Evolutionary conservation across 2,888 invertebrate species (phyloP), one percentile per base, ranked within the genome.

Genomic region (Xylota sylvarum): DNA sequence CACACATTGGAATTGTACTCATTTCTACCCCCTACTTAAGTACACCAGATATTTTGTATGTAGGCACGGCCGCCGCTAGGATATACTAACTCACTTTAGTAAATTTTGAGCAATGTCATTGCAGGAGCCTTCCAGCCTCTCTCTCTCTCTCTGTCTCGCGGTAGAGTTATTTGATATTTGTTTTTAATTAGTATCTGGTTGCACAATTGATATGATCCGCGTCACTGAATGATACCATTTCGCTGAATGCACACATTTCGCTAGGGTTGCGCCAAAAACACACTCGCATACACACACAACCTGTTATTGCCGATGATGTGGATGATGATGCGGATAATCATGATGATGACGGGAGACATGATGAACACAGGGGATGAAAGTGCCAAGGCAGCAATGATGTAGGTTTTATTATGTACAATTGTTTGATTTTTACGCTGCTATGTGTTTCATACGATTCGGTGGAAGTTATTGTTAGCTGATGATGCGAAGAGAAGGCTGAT

Each of bases 121-220:
- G 35, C 19, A 14, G n/a, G 35, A 37, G 62, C 52, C 72, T 14
- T 62, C 43, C 23, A 17, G 17, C 35, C 23, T 3, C 23, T 23
- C 23, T 23, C 23, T 23, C 23, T 23, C 23, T 23, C 23, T 23
- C 23, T 23, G 2, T 23, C 23, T 23, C 23, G 1, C 23, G 23
- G 27, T 23, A 12, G 10, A 58, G 62, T 30, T 72, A 56, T 73
- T 73, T 46, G 77, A 82, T 86, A 74, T 86, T 82, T 86, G 82
- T 82, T 86, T 86, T 82, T 69, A 82, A 86, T 86, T 86, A 86
- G 82, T 86, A 73, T 78, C 86, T 78, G 73, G 82, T 62, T 82
- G 65, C 73, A 82, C 62, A 77, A 82, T 73, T 86, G 77, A 82
- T 82, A 73, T 67, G 69, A 82, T 82, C 32, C 69, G 69, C 77